A percentile compares a stretch with the other conserved stretches of the same genome.
These are phyloP conservation scores for Scaptomyza montana DNA, from an alignment of 1,140 invertebrate genomes.

Conservation along the genomic window DNA sequence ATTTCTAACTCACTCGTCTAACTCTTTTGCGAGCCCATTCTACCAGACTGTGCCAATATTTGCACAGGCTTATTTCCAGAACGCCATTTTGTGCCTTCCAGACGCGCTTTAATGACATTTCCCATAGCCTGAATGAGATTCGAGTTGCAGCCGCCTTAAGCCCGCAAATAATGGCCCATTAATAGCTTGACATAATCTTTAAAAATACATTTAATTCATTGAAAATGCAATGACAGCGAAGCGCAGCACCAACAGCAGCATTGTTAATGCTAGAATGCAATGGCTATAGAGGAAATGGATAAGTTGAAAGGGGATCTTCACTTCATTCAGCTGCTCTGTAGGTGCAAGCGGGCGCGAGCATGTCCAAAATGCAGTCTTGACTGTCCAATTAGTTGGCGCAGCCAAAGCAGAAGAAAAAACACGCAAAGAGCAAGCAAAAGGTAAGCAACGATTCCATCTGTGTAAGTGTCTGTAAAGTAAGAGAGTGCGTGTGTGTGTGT, in stretches of 20 bases:
- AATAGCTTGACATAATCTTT: slow-evolving; percentile 50
- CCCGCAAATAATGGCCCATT: slow-evolving; percentile 43
- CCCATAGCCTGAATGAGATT: not conserved
- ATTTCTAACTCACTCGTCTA: slow-evolving; percentile 32
- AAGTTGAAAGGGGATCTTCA: slow-evolving; percentile 33
- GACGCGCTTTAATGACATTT: slow-evolving; percentile 43
- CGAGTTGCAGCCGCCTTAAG: slow-evolving; percentile 26
- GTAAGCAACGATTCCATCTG: slow-evolving; percentile 26
- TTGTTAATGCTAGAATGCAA: slow-evolving; percentile 22
- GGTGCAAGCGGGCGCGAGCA: slow-evolving; percentile 55
- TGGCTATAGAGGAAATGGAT: slow-evolving; percentile 26
- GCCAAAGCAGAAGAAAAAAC: slow-evolving; percentile 19
- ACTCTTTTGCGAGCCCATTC: slow-evolving; percentile 46
- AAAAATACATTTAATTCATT: slow-evolving; percentile 59
- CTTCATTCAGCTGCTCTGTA: slow-evolving; percentile 5
- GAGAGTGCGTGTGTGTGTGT: slow-evolving; percentile 10
- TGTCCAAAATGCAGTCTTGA: slow-evolving; percentile 45
- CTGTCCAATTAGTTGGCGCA: slow-evolving; percentile 76
- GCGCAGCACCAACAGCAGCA: slow-evolving; percentile 1
- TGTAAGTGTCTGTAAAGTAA: not conserved
- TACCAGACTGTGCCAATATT: slow-evolving; percentile 73
- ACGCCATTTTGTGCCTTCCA: slow-evolving; percentile 59
- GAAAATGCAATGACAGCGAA: slow-evolving; percentile 44
- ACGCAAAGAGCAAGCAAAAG: slow-evolving; percentile 40
- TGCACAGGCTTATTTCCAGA: slow-evolving; percentile 54